Evolutionary conservation across 1,140 invertebrate species (phyloP).

Genomic region (Zaprionus tsacasi): DNA sequence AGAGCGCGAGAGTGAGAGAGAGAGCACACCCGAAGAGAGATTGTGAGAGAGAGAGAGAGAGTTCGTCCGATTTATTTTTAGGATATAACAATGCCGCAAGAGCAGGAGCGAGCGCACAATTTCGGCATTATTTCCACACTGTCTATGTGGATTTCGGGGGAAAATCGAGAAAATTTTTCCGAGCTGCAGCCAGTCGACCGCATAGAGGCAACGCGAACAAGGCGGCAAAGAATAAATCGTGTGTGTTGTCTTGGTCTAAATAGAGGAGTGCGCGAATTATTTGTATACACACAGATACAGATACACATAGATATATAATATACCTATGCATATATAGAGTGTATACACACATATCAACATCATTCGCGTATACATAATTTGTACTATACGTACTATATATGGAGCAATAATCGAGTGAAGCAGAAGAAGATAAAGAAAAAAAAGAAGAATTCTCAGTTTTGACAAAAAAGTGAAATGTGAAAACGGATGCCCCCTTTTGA

Average conservation of each 20-base stretch:
- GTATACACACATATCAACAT: conserved; percentile 31
- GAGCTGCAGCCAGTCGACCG: conserved; percentile 68
- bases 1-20: conserved; percentile 11
- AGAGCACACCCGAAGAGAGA: conserved; percentile 23
- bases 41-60: conserved; percentile 29
- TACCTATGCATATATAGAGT: background rate
- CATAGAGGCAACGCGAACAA: conserved; percentile 76
- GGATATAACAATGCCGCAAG: conserved; percentile 76
- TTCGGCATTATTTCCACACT: conserved; percentile 32
- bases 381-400: conserved; percentile 48
- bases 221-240: conserved; percentile 38
- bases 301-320: conserved; percentile 20
- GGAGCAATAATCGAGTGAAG: conserved; percentile 41
- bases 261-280: conserved; percentile 65
- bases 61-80: conserved; percentile 66
- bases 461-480: conserved; percentile 63
- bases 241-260: conserved; percentile 1
- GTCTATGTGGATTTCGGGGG: conserved; percentile 23
- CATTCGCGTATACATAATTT: conserved; percentile 20
- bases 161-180: conserved; percentile 66
- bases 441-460: conserved; percentile 51
- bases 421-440: conserved; percentile 18
- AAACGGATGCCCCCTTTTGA: conserved; percentile 28
- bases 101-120: conserved; percentile 45
- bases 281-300: conserved; percentile 39